These are phyloP conservation scores for Bryconaethiops microstoma DNA, from an alignment of 2,797 vertebrate species.

Conservation along the genomic window DNA sequence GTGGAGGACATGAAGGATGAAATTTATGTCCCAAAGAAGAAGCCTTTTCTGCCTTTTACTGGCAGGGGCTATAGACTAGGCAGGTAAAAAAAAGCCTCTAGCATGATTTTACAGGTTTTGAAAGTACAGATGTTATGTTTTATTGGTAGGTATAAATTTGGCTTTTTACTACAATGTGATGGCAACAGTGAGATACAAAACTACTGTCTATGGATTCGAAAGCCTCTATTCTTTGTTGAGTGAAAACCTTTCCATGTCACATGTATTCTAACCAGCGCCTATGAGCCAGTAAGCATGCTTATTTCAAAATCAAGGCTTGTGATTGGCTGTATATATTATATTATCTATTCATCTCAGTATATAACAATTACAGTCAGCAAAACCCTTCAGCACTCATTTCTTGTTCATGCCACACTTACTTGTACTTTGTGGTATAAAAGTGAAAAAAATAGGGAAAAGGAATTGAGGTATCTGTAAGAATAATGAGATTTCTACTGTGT, in stretches of 20 bases:
- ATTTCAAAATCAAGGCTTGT: not conserved
- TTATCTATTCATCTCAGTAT: no score
- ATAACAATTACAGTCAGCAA: no score
- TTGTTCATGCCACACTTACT: no score
- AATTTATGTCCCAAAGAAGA: conserved; percentile 82
- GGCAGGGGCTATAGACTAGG: conserved; percentile 91
- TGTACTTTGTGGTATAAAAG: no score
- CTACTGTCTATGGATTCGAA: not conserved
- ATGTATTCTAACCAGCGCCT: not conserved
- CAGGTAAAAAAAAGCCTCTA: conserved; percentile 76
- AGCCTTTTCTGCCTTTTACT: conserved; percentile 89
- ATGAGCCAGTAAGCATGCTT: not conserved
- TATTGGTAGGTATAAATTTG: not conserved
- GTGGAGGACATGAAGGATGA: conserved; percentile 92
- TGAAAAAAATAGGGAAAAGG: no score
- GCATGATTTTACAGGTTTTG: not conserved
- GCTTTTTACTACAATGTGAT: not conserved
- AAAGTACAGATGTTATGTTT: not conserved
- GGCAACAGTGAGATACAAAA: not conserved
- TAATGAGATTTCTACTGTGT: no score
- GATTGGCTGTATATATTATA: no score
- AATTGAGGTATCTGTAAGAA: no score
- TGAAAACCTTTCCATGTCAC: not conserved
- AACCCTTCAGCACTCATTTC: no score
- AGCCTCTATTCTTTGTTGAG: not conserved